phyloP scores from a whole-genome alignment of 2,888 invertebrate genomes.

The Idaea dimidiata region DNA sequence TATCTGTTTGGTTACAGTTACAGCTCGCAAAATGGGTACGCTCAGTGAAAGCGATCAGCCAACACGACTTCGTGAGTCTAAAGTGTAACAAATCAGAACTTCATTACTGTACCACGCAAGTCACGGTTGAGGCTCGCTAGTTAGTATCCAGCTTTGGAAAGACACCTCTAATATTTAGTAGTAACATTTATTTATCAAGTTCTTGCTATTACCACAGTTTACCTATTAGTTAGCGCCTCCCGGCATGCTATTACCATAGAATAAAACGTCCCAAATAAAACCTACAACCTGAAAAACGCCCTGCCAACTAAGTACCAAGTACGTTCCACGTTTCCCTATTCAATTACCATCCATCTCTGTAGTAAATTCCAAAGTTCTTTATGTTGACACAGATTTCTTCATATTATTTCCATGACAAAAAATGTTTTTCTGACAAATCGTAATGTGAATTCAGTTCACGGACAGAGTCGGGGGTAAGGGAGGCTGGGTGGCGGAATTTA shows the following conservation, averaged over 20 bases:
- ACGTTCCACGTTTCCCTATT: constrained; percentile 7
- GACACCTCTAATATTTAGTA: no score
- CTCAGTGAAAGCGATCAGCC: no score
- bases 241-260: background rate
- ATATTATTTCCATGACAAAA: constrained; percentile 24
- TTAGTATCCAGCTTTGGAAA: no score
- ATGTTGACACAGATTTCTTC: constrained; percentile 11
- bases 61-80: no score
- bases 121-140: no score
- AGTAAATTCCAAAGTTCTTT: background rate
- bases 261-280: background rate
- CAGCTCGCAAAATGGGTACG: no score
- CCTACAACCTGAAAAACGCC: background rate
- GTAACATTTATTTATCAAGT: no score
- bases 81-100: no score
- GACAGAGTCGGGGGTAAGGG: constrained; percentile 47
- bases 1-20: no score
- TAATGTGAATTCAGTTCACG: constrained; percentile 68
- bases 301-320: background rate
- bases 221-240: no score
- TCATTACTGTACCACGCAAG: no score
- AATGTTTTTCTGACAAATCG: constrained; percentile 35
- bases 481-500: constrained; percentile 60
- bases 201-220: no score
- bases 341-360: constrained; percentile 22